Evolutionary conservation across 2,888 invertebrate genomes (phyloP).

Genomic region (Melanostoma scalare): DNA sequence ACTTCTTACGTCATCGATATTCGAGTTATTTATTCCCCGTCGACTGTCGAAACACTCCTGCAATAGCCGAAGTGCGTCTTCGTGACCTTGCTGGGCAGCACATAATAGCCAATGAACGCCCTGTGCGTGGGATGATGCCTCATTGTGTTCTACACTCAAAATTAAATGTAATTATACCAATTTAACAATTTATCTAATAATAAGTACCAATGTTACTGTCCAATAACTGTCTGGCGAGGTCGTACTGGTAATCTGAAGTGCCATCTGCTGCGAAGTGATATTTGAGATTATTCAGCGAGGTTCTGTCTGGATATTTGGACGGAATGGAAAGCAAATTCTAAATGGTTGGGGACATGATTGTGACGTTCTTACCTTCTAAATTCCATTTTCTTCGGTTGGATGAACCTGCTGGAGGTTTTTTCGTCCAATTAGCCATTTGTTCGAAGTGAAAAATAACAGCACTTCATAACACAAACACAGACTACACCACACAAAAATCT

Average conservation of each 20-base stretch:
- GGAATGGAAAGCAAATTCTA: slow-evolving; percentile 35
- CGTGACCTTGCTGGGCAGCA: slow-evolving; percentile 95
- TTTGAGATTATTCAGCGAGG: slow-evolving; percentile 82
- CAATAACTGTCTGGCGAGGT: slow-evolving; percentile 91
- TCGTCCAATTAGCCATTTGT: slow-evolving; percentile 81
- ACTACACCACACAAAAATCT: neutral
- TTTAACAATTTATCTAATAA: neutral
- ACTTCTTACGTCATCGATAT: slow-evolving; percentile 87
- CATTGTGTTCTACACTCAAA: slow-evolving; percentile 76
- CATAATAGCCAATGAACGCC: slow-evolving; percentile 96
- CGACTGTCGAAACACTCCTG: slow-evolving; percentile 85
- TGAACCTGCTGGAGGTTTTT: slow-evolving; percentile 79
- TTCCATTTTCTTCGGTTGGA: slow-evolving; percentile 81
- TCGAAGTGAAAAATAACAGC: slow-evolving; percentile 20
- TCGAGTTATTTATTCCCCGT: slow-evolving; percentile 88
- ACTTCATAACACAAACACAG: slow-evolving; percentile 62
- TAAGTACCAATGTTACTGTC: slow-evolving; percentile 89
- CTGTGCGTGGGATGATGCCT: slow-evolving; percentile 84
- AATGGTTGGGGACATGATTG: slow-evolving; percentile 6
- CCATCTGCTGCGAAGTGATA: slow-evolving; percentile 93
- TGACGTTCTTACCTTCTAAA: slow-evolving; percentile 78
- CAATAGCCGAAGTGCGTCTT: slow-evolving; percentile 91
- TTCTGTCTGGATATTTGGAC: slow-evolving; percentile 77
- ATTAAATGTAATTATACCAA: neutral
- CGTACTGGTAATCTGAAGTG: slow-evolving; percentile 94